Evolutionary conservation across 2,888 invertebrate species (phyloP).

Genomic region (Notocelia uddmanniana): DNA sequence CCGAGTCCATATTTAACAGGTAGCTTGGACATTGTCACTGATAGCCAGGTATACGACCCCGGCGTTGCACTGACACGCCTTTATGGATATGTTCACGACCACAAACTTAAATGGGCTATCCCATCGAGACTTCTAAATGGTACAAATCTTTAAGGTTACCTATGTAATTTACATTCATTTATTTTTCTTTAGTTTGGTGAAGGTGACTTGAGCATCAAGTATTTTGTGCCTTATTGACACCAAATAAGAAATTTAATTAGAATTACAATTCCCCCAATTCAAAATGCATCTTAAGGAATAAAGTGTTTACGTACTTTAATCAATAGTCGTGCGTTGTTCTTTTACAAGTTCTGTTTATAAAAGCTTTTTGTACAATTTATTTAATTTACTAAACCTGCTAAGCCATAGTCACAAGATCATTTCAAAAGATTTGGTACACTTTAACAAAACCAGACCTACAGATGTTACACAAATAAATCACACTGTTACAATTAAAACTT

Average conservation of each 20-base stretch:
- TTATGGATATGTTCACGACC: constrained; percentile 29
- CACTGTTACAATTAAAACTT: constrained; percentile 39
- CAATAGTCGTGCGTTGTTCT: no score
- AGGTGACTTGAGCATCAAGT: not conserved
- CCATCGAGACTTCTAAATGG: not conserved
- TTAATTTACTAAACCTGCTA: not conserved
- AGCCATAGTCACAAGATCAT: constrained; percentile 5
- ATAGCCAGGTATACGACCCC: constrained; percentile 62
- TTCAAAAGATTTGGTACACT: constrained; percentile 16
- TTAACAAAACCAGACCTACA: constrained; percentile 12
- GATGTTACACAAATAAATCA: constrained; percentile 35
- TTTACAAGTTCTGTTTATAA: no score
- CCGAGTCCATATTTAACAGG: constrained; percentile 74
- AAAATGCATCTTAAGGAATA: not conserved
- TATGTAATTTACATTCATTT: no score
- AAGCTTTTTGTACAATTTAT: not conserved
- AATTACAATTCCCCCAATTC: not conserved
- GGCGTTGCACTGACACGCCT: constrained; percentile 41
- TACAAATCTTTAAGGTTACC: not conserved
- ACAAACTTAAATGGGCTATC: constrained; percentile 2
- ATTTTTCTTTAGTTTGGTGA: no score
- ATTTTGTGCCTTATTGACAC: not conserved
- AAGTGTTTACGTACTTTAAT: not conserved
- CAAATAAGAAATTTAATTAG: not conserved
- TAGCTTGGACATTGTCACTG: constrained; percentile 69